Base-by-base conservation (phyloP, 2,113 vertebrate genomes). In the Tachycineta bicolor region DNA sequence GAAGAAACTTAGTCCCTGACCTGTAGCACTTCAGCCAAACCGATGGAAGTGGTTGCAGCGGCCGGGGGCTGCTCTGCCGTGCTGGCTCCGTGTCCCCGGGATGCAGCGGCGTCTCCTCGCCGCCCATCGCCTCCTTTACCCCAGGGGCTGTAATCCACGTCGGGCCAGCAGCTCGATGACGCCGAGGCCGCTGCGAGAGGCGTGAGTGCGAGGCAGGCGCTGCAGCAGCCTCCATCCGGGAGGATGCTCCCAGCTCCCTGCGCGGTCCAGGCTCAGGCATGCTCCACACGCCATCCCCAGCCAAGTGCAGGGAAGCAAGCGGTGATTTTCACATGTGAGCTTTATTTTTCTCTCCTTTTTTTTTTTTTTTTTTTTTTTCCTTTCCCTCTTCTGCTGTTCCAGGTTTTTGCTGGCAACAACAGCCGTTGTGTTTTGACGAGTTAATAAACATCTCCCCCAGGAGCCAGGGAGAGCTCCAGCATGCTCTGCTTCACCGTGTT, bases 371-470 rank as follows among this genome's bases (percentile, higher is more conserved):
- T 41, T 2, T n/a, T 1, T 22, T 1, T 9, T 17, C 11, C 12
- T 22, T n/a, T 18, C 5, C 26, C 22, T 11, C 0, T 5, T 13
- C 20, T 29, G 0, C 50, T 15, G 12, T 74, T 93, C 34, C 50
- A 64, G 76, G 73, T 87, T 90, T 76, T 93, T 47, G 64, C 91
- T 81, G 56, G 87, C 83, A 90, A 83, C 89, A 92, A 16, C 52
- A 94, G 87, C 47, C 26, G 1, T 58, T 78, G 18, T 92, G 55
- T 91, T 94, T 87, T 95, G 94, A 94, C 6, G 44, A 96, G 94
- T 94, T 96, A 96, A 97, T 96, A 95, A 96, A 95, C 83, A 63
- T 94, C 73, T 93, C 94, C 73, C 93, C 56, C 2, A 41, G 87
- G 95, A 92, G 64, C 0, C 0, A 62, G 47, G 65, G 47, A 84